A percentile compares a stretch with the other conserved stretches of the same genome.
Evolutionary conservation across 2,113 vertebrate genomes (phyloP).

Genomic region (Bungarus multicinctus): DNA sequence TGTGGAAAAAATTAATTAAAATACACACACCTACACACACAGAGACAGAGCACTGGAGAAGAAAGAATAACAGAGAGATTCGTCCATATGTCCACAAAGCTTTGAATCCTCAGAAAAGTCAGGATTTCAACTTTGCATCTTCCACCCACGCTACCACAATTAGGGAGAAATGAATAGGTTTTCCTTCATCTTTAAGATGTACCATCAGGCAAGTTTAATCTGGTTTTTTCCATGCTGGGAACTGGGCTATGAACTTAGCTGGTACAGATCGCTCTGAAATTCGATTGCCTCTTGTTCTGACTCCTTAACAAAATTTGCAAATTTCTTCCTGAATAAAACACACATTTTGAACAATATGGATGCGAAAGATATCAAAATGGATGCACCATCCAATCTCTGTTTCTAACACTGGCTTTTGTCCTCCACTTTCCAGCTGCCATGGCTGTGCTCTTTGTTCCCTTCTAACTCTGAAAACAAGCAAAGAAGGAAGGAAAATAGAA

Average conservation of each 20-base stretch:
- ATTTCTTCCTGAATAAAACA: not conserved
- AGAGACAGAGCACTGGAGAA: not conserved
- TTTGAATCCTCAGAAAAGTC: not conserved
- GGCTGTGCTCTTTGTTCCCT: not conserved
- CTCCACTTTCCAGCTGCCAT: not conserved
- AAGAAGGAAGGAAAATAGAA: too few relatives aligned
- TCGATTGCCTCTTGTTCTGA: not conserved
- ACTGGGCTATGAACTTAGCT: not conserved
- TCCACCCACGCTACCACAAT: not conserved
- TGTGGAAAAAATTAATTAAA: too few relatives aligned
- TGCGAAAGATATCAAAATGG: not conserved
- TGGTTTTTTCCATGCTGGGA: not conserved
- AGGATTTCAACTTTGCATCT: not conserved
- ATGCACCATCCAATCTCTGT: too few relatives aligned
- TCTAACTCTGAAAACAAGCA: too few relatives aligned
- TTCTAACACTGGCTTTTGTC: too few relatives aligned
- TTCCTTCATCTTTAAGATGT: not conserved
- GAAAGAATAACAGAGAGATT: not conserved
- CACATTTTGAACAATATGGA: not conserved
- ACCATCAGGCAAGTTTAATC: not conserved
- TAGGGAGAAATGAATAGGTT: not conserved
- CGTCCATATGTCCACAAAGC: not conserved
- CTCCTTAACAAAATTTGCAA: not conserved
- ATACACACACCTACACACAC: not conserved
- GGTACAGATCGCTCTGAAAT: not conserved